Evolutionary conservation across 2,113 vertebrate genomes (phyloP).

Genomic region (Montifringilla adamsi): DNA sequence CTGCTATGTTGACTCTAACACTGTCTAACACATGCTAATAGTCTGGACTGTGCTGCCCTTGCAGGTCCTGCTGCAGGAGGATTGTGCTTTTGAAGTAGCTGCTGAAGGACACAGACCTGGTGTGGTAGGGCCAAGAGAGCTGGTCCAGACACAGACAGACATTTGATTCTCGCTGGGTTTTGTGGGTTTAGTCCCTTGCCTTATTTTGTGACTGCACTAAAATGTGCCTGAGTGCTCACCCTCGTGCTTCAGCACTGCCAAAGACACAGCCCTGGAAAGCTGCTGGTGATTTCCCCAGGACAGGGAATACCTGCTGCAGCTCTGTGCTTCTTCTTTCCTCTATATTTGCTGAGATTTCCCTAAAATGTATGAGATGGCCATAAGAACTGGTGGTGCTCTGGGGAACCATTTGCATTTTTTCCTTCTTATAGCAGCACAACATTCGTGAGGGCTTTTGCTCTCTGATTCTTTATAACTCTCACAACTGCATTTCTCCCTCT

Average conservation of each 20-base stretch:
- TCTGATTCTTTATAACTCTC: background rate
- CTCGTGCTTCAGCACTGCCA: accelerated
- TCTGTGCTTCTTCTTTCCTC: background rate
- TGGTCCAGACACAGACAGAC: background rate
- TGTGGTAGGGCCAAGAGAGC: background rate
- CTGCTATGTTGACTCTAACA: background rate
- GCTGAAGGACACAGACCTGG: background rate
- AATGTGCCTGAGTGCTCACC: accelerated
- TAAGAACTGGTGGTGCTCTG: background rate
- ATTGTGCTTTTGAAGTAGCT: background rate
- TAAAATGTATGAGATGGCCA: accelerated
- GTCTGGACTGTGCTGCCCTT: background rate
- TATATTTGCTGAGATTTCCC: background rate
- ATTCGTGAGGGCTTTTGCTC: background rate
- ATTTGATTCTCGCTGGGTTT: background rate
- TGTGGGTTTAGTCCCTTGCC: background rate
- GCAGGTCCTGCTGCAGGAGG: background rate
- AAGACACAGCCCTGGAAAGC: background rate
- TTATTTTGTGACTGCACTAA: background rate
- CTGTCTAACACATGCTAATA: background rate
- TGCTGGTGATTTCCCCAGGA: background rate
- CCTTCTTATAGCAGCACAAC: background rate
- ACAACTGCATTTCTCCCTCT: background rate
- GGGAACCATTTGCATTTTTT: background rate
- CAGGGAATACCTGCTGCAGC: background rate